Conservation (phyloP, 2,113 vertebrate genomes). For the Anas platyrhynchos region DNA sequence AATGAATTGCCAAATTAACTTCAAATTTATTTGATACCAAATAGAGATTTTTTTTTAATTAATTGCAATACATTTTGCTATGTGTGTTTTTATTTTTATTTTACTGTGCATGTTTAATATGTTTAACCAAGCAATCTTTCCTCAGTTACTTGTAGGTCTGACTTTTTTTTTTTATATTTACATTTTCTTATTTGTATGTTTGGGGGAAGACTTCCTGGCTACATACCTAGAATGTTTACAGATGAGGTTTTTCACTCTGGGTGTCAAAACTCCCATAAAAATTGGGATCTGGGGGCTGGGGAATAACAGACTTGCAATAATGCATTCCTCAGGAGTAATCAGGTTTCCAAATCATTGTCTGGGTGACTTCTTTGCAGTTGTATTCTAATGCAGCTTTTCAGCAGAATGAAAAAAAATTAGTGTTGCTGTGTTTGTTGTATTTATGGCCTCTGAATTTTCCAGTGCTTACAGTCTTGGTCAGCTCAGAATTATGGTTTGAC, state of each 20-base stretch:
- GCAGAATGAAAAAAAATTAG: background rate
- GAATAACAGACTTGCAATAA: rapidly evolving
- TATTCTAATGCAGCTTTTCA: background rate
- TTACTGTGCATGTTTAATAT: background rate
- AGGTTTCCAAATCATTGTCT: background rate
- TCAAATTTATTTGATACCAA: background rate
- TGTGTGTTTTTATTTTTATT: background rate
- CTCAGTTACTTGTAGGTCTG: background rate
- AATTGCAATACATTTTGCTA: background rate
- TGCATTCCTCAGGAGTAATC: background rate
- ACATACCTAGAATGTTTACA: background rate
- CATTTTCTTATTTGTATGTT: background rate
- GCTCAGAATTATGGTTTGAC: background rate
- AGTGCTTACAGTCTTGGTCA: background rate
- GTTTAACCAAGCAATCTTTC: background rate
- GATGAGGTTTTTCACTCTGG: background rate
- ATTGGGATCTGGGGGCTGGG: background rate
- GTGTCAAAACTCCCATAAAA: background rate
- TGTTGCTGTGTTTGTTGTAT: background rate
- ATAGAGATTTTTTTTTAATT: background rate
- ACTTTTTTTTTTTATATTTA: background rate
- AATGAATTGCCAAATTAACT: background rate
- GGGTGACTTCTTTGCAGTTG: background rate
- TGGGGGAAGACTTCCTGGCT: background rate
- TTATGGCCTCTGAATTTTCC: background rate